Base-by-base conservation (phyloP, 2,797 vertebrate genomes). In the Syngnathus acus region DNA sequence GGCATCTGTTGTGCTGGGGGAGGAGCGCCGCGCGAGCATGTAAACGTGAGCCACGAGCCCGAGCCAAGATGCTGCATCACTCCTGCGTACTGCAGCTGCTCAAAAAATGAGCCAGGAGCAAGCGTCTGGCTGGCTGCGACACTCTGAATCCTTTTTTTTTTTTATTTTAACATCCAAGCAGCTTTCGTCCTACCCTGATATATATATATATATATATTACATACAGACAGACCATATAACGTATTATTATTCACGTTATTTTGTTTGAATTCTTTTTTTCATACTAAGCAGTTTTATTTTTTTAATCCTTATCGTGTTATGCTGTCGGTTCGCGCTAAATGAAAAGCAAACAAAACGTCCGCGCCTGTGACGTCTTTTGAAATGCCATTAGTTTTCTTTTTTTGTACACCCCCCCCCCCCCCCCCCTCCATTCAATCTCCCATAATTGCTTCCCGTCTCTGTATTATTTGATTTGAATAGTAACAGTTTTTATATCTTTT, bases 131-230 rank as follows among this genome's bases (percentile, higher is more conserved):
- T 37, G 55, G 61, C 9, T 37, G 74, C 73, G 85, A 70, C 67
- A 40, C 80, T 64, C 65, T 72, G 84, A 87, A 78, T 85, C 71
- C 70, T 69, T 78, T 79, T 89, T 81, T 81, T 10, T 8, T 53
- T 53, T 23, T 53, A 23, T 23, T 23, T 2, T 11, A 23, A 76
- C 77, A 84, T 73, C 76, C 76, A 78, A 84, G 79, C 48, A 81
- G 76, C 67, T 72, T 87, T 83, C 83, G 73, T 60, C 39, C 72
- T 81, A 83, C 80, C 73, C 85, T 79, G 77, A 86, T 32, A 3
- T 32, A 32, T 32, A 32, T 32, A 3, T 32, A 3, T 32, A 32
- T n/a, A n/a, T 9, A 0, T 17, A 5, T 47, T 1, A 17, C 2
- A 9, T 50, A n/a, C 8, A n/a, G 21, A n/a, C 8, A 32, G 26